Evolutionary conservation across 2,797 vertebrate genomes (phyloP).

Genomic region (Liparis tanakae): DNA sequence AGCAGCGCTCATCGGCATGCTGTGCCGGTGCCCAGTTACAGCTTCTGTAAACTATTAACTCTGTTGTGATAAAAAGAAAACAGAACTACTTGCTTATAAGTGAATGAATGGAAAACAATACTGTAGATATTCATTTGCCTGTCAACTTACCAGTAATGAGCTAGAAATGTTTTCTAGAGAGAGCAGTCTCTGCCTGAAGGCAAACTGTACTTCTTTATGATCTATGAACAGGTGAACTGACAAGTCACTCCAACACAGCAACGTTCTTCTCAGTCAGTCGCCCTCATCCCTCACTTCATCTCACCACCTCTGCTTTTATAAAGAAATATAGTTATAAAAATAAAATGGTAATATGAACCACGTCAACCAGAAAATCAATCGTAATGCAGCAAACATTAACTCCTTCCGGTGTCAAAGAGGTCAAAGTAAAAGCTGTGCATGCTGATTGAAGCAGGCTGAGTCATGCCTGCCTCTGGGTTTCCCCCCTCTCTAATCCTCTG

Average conservation of each 20-base stretch:
- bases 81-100: slow-evolving; percentile 9
- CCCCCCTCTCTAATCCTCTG: slow-evolving; percentile 75
- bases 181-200: slow-evolving; percentile 14
- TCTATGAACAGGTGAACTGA: slow-evolving; percentile 26
- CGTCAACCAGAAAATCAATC: slow-evolving; percentile 5
- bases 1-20: slow-evolving; percentile 59
- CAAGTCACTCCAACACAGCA: slow-evolving; percentile 24
- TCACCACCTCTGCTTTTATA: slow-evolving; percentile 12
- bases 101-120: not conserved
- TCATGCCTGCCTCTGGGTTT: slow-evolving; percentile 75
- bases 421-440: slow-evolving; percentile 51
- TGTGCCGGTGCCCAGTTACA: slow-evolving; percentile 40
- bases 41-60: slow-evolving; percentile 45
- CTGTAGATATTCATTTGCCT: slow-evolving; percentile 8
- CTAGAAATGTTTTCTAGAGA: slow-evolving; percentile 15
- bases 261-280: not conserved
- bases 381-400: slow-evolving; percentile 13
- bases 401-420: slow-evolving; percentile 30
- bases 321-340: slow-evolving; percentile 1
- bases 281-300: not conserved
- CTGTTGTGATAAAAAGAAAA: slow-evolving; percentile 29
- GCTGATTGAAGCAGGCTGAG: slow-evolving; percentile 69
- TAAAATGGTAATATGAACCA: no score
- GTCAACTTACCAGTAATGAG: slow-evolving; percentile 6
- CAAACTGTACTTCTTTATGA: slow-evolving; percentile 20